Conservation (phyloP, 2,113 vertebrate species). For the Albula goreensis region DNA sequence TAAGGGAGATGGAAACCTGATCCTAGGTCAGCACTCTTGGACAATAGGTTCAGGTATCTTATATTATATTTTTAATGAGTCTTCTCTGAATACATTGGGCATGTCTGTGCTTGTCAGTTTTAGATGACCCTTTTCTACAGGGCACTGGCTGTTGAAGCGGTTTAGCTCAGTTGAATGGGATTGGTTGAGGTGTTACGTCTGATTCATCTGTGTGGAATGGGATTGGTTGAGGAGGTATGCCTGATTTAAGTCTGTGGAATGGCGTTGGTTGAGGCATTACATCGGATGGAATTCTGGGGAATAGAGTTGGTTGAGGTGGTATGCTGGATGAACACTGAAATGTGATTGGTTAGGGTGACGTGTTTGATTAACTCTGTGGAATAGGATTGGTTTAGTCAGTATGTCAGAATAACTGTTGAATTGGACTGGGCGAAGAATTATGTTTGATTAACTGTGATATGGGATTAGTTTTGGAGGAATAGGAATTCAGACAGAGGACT, state of each 20-base stretch:
- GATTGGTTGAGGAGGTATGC: too few species aligned
- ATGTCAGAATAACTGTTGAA: too few species aligned
- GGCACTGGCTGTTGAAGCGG: neutral
- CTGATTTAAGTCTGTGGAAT: too few species aligned
- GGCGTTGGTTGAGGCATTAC: too few species aligned
- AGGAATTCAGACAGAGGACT: neutral
- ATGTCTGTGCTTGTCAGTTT: neutral
- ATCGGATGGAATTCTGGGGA: too few species aligned
- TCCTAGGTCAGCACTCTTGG: neutral
- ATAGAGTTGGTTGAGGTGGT: too few species aligned
- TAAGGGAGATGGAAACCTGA: neutral
- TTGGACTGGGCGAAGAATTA: neutral
- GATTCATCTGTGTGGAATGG: too few species aligned
- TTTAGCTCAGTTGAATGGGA: too few species aligned
- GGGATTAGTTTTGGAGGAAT: neutral
- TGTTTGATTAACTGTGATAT: neutral
- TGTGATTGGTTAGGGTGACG: neutral
- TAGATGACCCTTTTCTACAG: neutral
- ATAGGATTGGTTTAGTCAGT: neutral
- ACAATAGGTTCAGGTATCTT: neutral
- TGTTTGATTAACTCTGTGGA: neutral
- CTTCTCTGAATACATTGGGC: neutral
- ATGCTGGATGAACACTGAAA: too few species aligned
- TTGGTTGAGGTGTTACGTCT: too few species aligned
- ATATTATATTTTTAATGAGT: neutral